phyloP scores from a whole-genome alignment of 2,888 invertebrate genomes.

The Endotricha flammealis region DNA sequence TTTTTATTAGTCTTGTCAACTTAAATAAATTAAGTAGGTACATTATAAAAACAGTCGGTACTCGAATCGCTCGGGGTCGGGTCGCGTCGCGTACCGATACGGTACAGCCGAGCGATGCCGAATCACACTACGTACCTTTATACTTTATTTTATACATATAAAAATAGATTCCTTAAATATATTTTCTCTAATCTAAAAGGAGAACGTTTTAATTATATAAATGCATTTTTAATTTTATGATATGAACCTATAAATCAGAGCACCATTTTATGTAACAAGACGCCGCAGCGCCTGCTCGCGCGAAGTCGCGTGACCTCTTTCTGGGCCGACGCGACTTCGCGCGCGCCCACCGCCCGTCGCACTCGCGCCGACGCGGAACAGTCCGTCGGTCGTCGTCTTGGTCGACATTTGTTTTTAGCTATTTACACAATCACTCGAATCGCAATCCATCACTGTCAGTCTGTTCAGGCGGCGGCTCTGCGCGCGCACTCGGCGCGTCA shows the following conservation, averaged over 20 bases:
- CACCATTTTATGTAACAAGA: slow-evolving; percentile 49
- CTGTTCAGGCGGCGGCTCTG: slow-evolving; percentile 18
- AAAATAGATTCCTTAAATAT: slow-evolving; percentile 64
- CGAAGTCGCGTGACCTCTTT: slow-evolving; percentile 29
- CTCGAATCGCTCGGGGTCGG: too few species aligned
- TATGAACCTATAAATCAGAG: slow-evolving; percentile 71
- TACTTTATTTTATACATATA: slow-evolving; percentile 44
- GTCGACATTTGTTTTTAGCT: neutral
- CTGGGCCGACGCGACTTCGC: slow-evolving; percentile 40
- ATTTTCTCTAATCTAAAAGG: slow-evolving; percentile 50
- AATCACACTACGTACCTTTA: neutral
- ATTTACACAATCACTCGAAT: slow-evolving; percentile 1
- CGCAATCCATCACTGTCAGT: neutral
- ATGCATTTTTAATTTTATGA: slow-evolving; percentile 67
- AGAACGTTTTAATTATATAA: slow-evolving; percentile 45
- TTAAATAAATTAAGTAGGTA: slow-evolving; percentile 32
- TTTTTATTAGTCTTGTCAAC: slow-evolving; percentile 57
- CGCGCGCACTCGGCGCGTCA: slow-evolving; percentile 50
- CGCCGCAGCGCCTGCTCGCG: neutral
- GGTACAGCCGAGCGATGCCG: slow-evolving; percentile 1
- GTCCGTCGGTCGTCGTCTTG: slow-evolving; percentile 40
- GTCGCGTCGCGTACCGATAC: slow-evolving; percentile 5
- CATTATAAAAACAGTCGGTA: slow-evolving; percentile 1
- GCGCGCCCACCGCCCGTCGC: slow-evolving; percentile 50
- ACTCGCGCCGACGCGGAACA: slow-evolving; percentile 15